These are phyloP conservation scores for Leptinotarsa defecta DNA, from an alignment of 1,140 invertebrate species.

Conservation along the genomic window DNA sequence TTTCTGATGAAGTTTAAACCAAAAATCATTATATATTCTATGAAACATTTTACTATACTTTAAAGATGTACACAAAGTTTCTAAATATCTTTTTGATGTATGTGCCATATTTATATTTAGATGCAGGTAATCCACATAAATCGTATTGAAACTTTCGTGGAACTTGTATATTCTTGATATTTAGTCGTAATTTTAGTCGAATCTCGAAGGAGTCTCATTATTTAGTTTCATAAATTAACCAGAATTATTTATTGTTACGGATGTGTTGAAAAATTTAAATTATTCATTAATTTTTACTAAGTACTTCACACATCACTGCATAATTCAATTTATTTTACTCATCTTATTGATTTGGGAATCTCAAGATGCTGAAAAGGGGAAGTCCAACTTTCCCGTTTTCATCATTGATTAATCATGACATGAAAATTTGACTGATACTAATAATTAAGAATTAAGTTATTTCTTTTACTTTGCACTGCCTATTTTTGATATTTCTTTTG, in stretches of 20 bases:
- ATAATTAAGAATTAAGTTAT: neutral
- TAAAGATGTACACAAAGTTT: constrained; percentile 14
- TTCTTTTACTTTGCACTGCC: neutral
- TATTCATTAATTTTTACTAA: too few species aligned
- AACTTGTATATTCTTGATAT: neutral
- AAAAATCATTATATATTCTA: constrained; percentile 30
- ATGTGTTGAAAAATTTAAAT: too few species aligned
- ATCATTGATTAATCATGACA: neutral
- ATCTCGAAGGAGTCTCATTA: too few species aligned
- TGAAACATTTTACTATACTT: constrained; percentile 10
- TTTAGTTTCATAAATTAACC: too few species aligned
- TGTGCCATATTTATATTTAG: constrained; percentile 29
- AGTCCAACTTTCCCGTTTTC: neutral
- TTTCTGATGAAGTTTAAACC: constrained; percentile 20
- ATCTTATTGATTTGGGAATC: too few species aligned
- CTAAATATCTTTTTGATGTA: constrained; percentile 20
- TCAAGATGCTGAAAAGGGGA: too few species aligned
- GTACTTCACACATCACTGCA: too few species aligned
- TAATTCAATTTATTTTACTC: too few species aligned
- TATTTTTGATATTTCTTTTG: neutral
- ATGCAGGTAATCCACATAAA: neutral
- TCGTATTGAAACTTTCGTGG: neutral
- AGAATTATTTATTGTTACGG: too few species aligned
- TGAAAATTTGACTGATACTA: constrained; percentile 4
- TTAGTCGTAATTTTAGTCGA: too few species aligned